Percentiles rank a stretch among this genome's conserved stretches.
Evolutionary conservation across 2,113 vertebrate genomes (phyloP).

Genomic region (Melanerpes aurifrons): DNA sequence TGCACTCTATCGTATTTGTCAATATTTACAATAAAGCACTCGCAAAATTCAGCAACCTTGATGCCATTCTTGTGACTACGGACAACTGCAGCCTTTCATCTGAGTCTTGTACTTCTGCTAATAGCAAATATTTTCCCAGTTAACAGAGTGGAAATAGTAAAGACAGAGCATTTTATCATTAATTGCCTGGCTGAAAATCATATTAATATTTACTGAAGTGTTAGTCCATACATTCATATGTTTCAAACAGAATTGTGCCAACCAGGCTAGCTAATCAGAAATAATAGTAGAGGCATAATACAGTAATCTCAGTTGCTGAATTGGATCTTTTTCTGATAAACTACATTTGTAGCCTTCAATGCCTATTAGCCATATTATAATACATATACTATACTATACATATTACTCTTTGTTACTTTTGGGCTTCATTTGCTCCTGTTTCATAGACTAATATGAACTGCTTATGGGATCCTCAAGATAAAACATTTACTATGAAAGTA

Average conservation of each 20-base stretch:
- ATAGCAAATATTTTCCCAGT: background rate
- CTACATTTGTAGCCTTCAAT: background rate
- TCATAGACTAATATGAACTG: background rate
- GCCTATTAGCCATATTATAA: background rate
- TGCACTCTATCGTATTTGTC: background rate
- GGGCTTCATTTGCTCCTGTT: background rate
- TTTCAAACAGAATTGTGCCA: background rate
- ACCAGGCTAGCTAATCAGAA: background rate
- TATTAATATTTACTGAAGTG: background rate
- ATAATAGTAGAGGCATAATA: background rate
- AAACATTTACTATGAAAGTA: background rate
- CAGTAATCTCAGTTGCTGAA: background rate
- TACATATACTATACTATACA: too few relatives aligned
- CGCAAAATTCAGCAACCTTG: background rate
- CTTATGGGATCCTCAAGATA: background rate
- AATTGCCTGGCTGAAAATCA: background rate
- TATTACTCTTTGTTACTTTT: background rate
- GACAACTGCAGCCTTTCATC: background rate
- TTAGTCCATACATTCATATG: background rate
- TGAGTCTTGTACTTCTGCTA: background rate
- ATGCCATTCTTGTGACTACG: background rate
- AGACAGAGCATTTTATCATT: background rate
- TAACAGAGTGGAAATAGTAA: background rate
- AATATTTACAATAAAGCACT: background rate
- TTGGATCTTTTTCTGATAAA: background rate